Percentiles rank a stretch among this genome's conserved stretches.
These are phyloP conservation scores for Scatophagus argus DNA, from an alignment of 2,113 vertebrate species.

Conservation along the genomic window DNA sequence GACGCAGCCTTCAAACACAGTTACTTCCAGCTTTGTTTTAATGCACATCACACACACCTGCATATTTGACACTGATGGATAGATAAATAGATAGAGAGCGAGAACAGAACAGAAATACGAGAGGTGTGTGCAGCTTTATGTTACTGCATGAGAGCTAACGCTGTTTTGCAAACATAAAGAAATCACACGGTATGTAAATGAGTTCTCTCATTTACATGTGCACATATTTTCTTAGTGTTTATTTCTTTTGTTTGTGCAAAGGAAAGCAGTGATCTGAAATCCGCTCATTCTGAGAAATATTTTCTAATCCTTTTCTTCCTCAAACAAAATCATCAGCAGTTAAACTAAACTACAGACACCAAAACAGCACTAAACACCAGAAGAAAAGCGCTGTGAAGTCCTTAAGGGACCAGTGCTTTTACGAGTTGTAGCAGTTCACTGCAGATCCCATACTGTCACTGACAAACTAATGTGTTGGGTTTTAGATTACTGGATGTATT, in stretches of 20 bases:
- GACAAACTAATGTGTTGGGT: background rate
- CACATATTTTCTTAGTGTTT: slow-evolving; percentile 11
- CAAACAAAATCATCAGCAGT: background rate
- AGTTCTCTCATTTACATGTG: slow-evolving; percentile 23
- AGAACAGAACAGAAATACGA: slow-evolving; percentile 33
- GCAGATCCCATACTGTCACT: background rate
- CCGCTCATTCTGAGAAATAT: background rate
- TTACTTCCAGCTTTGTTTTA: slow-evolving; percentile 58
- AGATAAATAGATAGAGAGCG: slow-evolving; percentile 50
- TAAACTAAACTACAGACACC: no score
- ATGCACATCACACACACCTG: slow-evolving; percentile 51
- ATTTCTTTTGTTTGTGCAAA: background rate
- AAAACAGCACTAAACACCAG: background rate
- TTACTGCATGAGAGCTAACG: background rate
- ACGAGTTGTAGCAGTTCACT: background rate
- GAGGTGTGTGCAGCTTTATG: slow-evolving; percentile 29
- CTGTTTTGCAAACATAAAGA: slow-evolving; percentile 8
- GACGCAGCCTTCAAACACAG: slow-evolving; percentile 52
- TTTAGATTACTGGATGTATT: background rate
- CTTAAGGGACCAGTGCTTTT: background rate
- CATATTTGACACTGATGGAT: slow-evolving; percentile 69
- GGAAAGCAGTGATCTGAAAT: slow-evolving; percentile 2
- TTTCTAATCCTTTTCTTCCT: slow-evolving; percentile 2
- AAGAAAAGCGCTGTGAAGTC: background rate
- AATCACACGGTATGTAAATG: slow-evolving; percentile 20